Evolutionary conservation across 2,888 invertebrate species (phyloP).

Genomic region (Petrophora chlorosata): DNA sequence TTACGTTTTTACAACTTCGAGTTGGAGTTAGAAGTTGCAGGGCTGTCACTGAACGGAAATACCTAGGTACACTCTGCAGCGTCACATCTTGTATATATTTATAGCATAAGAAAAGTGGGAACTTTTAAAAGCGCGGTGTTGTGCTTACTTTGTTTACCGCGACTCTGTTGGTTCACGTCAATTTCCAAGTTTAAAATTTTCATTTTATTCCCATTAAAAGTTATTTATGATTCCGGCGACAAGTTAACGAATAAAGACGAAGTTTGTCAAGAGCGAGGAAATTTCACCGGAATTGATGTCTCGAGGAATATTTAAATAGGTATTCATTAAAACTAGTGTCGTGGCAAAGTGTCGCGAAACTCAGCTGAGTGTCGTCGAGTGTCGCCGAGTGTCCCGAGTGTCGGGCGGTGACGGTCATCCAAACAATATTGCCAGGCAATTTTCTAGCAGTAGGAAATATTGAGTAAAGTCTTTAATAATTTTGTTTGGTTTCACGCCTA

Average conservation of each 20-base stretch:
- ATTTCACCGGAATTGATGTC: conserved; percentile 38
- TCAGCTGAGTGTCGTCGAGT: conserved; percentile 3
- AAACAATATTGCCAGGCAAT: not conserved
- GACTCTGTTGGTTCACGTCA: conserved; percentile 12
- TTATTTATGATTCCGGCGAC: conserved; percentile 42
- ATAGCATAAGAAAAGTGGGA: too few species aligned
- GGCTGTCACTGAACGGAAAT: too few species aligned
- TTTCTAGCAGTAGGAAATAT: not conserved
- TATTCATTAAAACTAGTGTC: conserved; percentile 45
- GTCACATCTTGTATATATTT: too few species aligned
- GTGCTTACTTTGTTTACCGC: conserved; percentile 18
- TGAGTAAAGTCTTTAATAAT: not conserved
- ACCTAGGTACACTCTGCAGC: too few species aligned
- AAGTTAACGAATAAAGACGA: conserved; percentile 41
- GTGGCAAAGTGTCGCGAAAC: not conserved
- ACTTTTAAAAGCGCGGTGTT: conserved; percentile 20
- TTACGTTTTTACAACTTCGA: too few species aligned
- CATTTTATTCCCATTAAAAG: conserved; percentile 44
- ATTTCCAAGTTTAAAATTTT: conserved; percentile 32
- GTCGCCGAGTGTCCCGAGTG: not conserved
- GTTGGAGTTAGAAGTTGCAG: too few species aligned
- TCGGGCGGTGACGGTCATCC: not conserved
- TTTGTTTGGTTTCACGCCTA: too few species aligned
- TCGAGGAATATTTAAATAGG: conserved; percentile 44
- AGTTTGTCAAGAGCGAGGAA: conserved; percentile 31